Evolutionary conservation across 2,888 invertebrate species (phyloP).

Genomic region (Portevinia maculata): DNA sequence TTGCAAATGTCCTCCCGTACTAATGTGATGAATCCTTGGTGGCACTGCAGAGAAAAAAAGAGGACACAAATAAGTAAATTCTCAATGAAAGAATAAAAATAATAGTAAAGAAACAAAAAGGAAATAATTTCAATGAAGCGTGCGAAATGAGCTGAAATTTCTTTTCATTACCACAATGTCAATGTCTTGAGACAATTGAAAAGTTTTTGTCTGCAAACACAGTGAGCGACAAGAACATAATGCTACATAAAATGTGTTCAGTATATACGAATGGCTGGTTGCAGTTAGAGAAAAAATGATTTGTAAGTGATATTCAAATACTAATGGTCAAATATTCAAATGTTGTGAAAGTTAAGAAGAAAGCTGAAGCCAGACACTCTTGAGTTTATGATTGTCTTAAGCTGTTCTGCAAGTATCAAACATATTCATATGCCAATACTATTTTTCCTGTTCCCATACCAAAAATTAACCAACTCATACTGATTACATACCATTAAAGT

Average conservation of each 20-base stretch:
- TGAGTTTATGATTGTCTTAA: too few relatives aligned
- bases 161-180: slow-evolving; percentile 33
- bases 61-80: slow-evolving; percentile 73
- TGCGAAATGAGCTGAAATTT: slow-evolving; percentile 45
- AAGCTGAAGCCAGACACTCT: too few relatives aligned
- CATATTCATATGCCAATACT: too few relatives aligned
- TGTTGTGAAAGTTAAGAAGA: too few relatives aligned
- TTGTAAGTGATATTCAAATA: too few relatives aligned
- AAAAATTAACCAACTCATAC: too few relatives aligned
- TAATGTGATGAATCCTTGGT: slow-evolving; percentile 86
- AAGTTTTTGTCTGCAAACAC: slow-evolving; percentile 1
- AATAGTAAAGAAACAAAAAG: slow-evolving; percentile 20
- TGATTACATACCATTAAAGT: too few relatives aligned
- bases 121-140: slow-evolving; percentile 47
- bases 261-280: too few relatives aligned
- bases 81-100: slow-evolving; percentile 32
- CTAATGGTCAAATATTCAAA: too few relatives aligned
- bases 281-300: too few relatives aligned
- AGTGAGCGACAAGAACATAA: slow-evolving; percentile 12
- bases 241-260: not conserved
- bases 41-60: slow-evolving; percentile 84
- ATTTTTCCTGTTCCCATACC: too few relatives aligned
- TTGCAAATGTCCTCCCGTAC: slow-evolving; percentile 86
- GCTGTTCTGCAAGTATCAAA: too few relatives aligned
- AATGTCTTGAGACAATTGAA: slow-evolving; percentile 28